Percentiles rank a stretch among this genome's conserved stretches.
phyloP scores from a whole-genome alignment of 2,797 vertebrate species.

The Buceros bicornis region DNA sequence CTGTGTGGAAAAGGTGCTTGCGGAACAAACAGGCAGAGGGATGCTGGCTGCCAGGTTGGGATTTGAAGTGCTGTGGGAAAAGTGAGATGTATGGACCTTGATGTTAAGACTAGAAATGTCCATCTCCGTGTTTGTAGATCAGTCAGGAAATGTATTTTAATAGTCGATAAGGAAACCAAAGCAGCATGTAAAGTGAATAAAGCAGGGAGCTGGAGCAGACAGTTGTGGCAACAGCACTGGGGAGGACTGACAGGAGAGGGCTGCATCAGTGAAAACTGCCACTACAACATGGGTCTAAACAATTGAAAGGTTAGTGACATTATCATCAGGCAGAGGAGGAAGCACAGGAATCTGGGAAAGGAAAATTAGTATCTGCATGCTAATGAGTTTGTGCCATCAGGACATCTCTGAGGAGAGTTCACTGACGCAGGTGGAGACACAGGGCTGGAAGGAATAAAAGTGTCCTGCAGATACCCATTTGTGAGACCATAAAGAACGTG shows the following conservation, averaged over 20 bases:
- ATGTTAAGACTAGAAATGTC: neutral
- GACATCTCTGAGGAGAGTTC: slow-evolving; percentile 10
- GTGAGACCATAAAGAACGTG: slow-evolving; percentile 50
- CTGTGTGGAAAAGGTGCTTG: neutral
- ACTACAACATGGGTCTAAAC: neutral
- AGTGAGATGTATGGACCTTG: neutral
- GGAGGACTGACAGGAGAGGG: neutral
- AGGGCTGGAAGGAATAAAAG: neutral
- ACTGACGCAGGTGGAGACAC: neutral
- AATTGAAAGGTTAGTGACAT: neutral
- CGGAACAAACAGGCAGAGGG: neutral
- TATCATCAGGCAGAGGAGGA: neutral
- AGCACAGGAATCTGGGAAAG: neutral
- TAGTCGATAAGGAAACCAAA: neutral
- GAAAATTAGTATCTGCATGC: neutral
- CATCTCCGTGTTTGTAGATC: neutral
- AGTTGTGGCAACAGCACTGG: neutral
- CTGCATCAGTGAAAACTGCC: neutral
- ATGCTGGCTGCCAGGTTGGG: neutral
- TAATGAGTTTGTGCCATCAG: slow-evolving; percentile 25
- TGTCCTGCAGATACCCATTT: slow-evolving; percentile 58
- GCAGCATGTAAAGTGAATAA: neutral
- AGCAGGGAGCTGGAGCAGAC: neutral
- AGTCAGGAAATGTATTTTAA: neutral
- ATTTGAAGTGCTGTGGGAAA: neutral